These are phyloP conservation scores for Cryptus armator DNA, from an alignment of 2,888 invertebrate species.

Conservation along the genomic window DNA sequence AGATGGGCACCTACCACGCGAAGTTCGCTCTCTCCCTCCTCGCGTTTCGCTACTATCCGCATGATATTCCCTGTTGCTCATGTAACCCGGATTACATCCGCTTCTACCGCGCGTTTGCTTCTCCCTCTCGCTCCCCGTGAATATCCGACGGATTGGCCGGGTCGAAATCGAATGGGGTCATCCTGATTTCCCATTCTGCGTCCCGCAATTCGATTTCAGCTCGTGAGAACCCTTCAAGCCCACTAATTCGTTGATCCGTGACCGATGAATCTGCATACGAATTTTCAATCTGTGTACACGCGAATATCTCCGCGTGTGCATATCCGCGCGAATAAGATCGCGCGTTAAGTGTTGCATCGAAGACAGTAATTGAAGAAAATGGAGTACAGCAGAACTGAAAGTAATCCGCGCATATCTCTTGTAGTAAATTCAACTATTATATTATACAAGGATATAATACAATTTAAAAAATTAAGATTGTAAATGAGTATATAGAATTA, in stretches of 20 bases:
- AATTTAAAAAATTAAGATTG: constrained; percentile 25
- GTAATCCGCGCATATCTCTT: neutral
- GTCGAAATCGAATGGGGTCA: constrained; percentile 51
- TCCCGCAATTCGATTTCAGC: constrained; percentile 57
- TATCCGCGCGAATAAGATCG: neutral
- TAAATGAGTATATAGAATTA: constrained; percentile 20
- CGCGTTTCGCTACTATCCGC: neutral
- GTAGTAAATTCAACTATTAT: neutral
- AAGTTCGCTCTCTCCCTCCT: neutral
- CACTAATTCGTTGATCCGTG: constrained; percentile 55
- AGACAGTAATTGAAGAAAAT: no score
- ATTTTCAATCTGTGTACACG: neutral
- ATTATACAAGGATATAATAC: neutral
- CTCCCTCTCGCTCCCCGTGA: neutral
- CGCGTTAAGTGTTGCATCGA: neutral
- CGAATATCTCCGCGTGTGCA: neutral
- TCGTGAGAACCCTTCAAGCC: constrained; percentile 37
- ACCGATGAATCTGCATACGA: constrained; percentile 37
- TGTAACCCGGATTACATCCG: neutral
- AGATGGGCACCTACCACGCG: constrained; percentile 33
- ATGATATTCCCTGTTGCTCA: constrained; percentile 5
- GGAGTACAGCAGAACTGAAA: neutral
- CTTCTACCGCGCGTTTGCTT: neutral
- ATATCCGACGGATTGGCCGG: constrained; percentile 31
- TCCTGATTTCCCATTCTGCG: constrained; percentile 57